Evolutionary conservation across 2,113 vertebrate species (phyloP).

Genomic region (Philantomba maxwellii): DNA sequence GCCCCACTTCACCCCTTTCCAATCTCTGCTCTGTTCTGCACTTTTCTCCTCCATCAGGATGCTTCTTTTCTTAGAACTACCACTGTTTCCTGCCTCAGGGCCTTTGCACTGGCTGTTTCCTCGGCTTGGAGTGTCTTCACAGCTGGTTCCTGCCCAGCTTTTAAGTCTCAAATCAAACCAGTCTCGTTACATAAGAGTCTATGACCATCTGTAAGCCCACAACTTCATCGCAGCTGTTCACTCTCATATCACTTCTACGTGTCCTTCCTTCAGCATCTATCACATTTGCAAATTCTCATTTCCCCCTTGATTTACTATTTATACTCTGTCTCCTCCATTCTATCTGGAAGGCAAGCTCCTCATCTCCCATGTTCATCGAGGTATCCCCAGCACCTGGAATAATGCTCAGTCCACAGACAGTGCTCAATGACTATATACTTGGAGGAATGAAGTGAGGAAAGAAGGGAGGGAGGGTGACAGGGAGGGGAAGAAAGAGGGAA

Average conservation of each 20-base stretch:
- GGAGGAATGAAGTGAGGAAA: not conserved
- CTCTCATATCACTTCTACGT: not conserved
- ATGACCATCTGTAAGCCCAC: not conserved
- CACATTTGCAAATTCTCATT: not conserved
- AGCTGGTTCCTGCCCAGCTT: not conserved
- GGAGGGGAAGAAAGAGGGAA: not conserved
- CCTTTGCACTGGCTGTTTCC: not conserved
- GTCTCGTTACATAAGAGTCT: not conserved
- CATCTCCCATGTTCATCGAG: not conserved
- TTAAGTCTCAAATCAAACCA: not conserved
- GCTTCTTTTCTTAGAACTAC: not conserved
- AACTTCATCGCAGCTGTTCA: not conserved
- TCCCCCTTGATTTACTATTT: not conserved
- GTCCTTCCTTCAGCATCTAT: not conserved
- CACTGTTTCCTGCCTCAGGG: not conserved
- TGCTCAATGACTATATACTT: not conserved
- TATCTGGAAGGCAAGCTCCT: not conserved
- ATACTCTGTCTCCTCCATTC: not conserved
- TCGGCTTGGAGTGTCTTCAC: not conserved
- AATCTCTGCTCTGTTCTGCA: not conserved
- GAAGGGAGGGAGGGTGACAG: not conserved
- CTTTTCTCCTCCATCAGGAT: not conserved
- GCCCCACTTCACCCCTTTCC: not conserved
- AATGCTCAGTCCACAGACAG: not conserved
- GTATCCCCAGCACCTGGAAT: not conserved